A percentile compares a stretch with the other conserved stretches of the same genome.
These are phyloP conservation scores for Ridgeia piscesae DNA, from an alignment of 1,140 invertebrate species.

Conservation along the genomic window DNA sequence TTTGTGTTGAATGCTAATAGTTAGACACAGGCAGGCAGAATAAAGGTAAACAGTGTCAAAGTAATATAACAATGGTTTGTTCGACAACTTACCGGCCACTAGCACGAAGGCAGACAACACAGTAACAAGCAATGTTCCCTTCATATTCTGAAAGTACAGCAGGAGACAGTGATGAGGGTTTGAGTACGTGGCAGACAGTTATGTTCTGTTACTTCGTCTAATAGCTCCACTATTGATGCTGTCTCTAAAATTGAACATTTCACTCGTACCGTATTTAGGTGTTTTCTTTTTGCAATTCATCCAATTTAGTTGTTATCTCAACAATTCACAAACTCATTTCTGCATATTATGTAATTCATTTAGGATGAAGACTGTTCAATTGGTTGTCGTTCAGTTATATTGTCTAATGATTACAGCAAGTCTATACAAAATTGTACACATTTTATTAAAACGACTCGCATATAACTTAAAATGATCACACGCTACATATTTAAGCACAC, in stretches of 20 bases:
- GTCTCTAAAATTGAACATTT: not conserved
- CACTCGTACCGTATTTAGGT: not conserved
- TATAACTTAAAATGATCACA: too few species aligned
- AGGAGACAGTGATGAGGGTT: not conserved
- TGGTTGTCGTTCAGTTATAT: too few species aligned
- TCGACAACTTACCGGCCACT: not conserved
- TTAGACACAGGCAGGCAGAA: not conserved
- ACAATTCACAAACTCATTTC: too few species aligned
- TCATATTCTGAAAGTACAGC: not conserved
- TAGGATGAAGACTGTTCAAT: too few species aligned
- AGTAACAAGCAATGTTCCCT: not conserved
- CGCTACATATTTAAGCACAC: too few species aligned
- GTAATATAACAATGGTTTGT: not conserved
- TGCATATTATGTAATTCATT: too few species aligned
- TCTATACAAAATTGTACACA: too few species aligned
- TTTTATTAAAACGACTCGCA: too few species aligned
- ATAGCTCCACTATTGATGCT: not conserved
- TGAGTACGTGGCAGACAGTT: not conserved
- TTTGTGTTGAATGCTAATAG: not conserved
- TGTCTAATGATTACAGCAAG: too few species aligned
- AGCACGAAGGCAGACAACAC: not conserved
- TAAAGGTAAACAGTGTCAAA: not conserved
- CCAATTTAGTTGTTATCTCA: not conserved
- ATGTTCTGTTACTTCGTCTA: not conserved
- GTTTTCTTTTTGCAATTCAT: not conserved